Evolutionary conservation across 2,888 invertebrate genomes (phyloP).

Genomic region (Tribolium freemani): DNA sequence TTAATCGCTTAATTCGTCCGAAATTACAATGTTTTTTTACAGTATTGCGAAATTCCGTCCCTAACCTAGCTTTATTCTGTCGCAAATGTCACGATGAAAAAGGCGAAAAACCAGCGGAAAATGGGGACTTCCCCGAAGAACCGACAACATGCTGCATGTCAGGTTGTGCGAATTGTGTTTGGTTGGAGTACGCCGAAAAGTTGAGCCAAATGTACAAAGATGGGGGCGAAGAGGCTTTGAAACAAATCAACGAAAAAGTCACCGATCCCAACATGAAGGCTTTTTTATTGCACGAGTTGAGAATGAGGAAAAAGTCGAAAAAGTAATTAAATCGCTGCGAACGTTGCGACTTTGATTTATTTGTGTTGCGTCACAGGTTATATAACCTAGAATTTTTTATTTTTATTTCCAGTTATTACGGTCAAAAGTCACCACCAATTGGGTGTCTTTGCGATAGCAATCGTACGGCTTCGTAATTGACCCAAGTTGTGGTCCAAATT

Average conservation of each 20-base stretch:
- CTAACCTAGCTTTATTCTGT: conserved; percentile 36
- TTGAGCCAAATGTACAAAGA: conserved; percentile 73
- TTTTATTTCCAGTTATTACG: no score
- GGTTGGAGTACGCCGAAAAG: conserved; percentile 90
- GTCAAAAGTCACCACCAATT: no score
- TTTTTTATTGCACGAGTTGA: conserved; percentile 85
- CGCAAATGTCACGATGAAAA: conserved; percentile 6
- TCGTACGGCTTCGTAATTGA: neutral
- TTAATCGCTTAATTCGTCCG: neutral
- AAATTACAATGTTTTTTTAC: neutral
- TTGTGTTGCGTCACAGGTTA: no score
- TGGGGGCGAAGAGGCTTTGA: conserved; percentile 78
- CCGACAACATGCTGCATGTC: conserved; percentile 93
- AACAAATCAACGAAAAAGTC: conserved; percentile 81
- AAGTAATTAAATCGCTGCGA: neutral
- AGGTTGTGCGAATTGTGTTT: conserved; percentile 94
- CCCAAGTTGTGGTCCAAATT: neutral
- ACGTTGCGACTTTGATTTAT: no score
- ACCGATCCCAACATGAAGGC: conserved; percentile 86
- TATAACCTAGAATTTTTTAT: no score
- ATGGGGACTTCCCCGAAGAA: conserved; percentile 70
- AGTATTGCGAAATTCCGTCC: neutral
- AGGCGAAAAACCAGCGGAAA: neutral
- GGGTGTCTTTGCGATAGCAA: no score
- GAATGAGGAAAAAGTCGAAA: conserved; percentile 62